Percentiles rank a stretch among this genome's conserved stretches.
phyloP scores from a whole-genome alignment of 1,140 invertebrate genomes.

The Heterodera carotae region DNA sequence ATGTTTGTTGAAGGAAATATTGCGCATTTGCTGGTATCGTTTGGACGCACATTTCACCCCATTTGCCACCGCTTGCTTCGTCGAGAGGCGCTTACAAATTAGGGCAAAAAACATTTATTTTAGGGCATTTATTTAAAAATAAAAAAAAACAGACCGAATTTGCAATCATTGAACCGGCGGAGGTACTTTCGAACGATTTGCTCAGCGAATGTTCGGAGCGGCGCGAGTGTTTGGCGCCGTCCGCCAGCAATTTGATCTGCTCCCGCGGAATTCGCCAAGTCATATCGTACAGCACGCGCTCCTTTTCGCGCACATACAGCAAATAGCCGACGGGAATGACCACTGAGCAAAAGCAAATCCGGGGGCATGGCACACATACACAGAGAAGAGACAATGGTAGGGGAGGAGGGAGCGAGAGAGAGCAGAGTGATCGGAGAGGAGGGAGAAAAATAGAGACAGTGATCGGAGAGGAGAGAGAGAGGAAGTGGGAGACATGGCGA shows the following conservation, averaged over 20 bases:
- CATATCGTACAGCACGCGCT: constrained; percentile 63
- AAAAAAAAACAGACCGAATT: background rate
- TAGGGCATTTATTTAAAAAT: background rate
- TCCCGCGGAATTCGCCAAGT: constrained; percentile 64
- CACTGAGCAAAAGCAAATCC: background rate
- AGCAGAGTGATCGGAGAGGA: background rate
- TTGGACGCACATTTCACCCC: constrained; percentile 60
- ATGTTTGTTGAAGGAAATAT: constrained; percentile 60
- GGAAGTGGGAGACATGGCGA: too few species aligned
- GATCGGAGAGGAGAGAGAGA: too few species aligned
- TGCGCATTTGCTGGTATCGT: constrained; percentile 58
- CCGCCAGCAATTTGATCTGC: constrained; percentile 52
- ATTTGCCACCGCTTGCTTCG: constrained; percentile 57
- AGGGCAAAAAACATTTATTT: background rate
- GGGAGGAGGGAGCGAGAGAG: background rate
- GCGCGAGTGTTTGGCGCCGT: constrained; percentile 5
- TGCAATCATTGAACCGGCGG: background rate
- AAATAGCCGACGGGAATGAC: constrained; percentile 60
- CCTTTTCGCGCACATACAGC: constrained; percentile 64
- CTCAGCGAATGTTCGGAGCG: background rate
- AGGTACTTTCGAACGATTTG: constrained; percentile 4
- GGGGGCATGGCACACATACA: too few species aligned
- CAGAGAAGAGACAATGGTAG: background rate
- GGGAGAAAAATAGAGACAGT: too few species aligned
- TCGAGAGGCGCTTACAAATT: constrained; percentile 45